Evolutionary conservation across 2,888 invertebrate species (phyloP).

Genomic region (Empis stercorea): DNA sequence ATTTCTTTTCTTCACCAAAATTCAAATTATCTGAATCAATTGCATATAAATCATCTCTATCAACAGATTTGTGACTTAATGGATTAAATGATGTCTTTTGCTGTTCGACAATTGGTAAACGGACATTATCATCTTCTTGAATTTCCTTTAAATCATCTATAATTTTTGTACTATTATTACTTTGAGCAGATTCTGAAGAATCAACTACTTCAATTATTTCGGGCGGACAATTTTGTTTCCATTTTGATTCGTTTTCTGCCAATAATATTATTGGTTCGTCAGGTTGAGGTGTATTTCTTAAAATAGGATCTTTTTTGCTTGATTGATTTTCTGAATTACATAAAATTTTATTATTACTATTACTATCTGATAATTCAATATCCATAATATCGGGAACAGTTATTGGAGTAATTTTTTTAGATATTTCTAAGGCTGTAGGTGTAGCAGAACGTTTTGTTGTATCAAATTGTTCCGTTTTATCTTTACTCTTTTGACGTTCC

Average conservation of each 20-base stretch:
- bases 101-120: neutral
- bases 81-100: neutral
- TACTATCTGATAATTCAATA: too few relatives aligned
- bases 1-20: slow-evolving; percentile 1
- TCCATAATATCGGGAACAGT: too few relatives aligned
- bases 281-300: neutral
- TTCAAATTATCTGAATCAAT: slow-evolving; percentile 1
- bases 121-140: neutral
- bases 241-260: too few relatives aligned
- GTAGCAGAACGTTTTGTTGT: too few relatives aligned
- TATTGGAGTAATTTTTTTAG: too few relatives aligned
- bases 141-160: neutral
- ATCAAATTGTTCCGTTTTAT: too few relatives aligned
- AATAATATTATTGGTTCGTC: too few relatives aligned
- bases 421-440: too few relatives aligned
- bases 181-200: slow-evolving; percentile 1
- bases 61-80: neutral
- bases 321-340: neutral
- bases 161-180: neutral
- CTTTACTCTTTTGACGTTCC: slow-evolving; percentile 14
- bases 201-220: neutral
- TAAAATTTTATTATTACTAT: too few relatives aligned
- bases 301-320: neutral
- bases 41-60: neutral
- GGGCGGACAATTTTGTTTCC: too few relatives aligned